phyloP scores from a whole-genome alignment of 2,113 vertebrate genomes.

The Actenoides hombroni region DNA sequence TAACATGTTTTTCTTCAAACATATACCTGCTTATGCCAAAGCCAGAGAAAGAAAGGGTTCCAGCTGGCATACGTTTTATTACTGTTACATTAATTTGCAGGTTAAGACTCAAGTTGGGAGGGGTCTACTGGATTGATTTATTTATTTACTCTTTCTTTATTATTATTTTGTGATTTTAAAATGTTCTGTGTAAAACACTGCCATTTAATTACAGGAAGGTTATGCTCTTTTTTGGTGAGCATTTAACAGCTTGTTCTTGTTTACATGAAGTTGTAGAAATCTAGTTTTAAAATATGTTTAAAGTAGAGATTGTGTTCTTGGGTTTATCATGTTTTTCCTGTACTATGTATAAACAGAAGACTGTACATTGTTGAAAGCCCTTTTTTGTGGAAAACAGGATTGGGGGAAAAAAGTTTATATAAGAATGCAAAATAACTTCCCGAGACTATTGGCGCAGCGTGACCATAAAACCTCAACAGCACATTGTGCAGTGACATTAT shows the following conservation, averaged over 20 bases:
- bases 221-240: conserved; percentile 9
- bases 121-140: conserved; percentile 63
- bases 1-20: conserved; percentile 47
- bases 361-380: conserved; percentile 61
- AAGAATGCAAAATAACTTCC: conserved; percentile 68
- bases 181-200: conserved; percentile 65
- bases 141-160: conserved; percentile 70
- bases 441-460: conserved; percentile 44
- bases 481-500: conserved; percentile 26
- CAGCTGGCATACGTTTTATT: conserved; percentile 72
- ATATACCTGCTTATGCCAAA: conserved; percentile 60
- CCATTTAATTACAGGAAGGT: conserved; percentile 75
- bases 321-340: conserved; percentile 73
- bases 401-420: conserved; percentile 21
- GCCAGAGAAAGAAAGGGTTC: conserved; percentile 50
- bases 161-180: conserved; percentile 54
- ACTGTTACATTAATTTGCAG: conserved; percentile 69
- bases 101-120: conserved; percentile 65
- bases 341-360: conserved; percentile 50
- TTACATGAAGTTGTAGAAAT: conserved; percentile 54
- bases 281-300: conserved; percentile 57
- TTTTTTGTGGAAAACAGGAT: conserved; percentile 56
- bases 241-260: conserved; percentile 64
- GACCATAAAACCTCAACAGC: conserved; percentile 64
- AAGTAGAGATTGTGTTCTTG: conserved; percentile 43